Evolutionary conservation across 1,140 invertebrate genomes (phyloP).

Genomic region (Diploscapter pachys): DNA sequence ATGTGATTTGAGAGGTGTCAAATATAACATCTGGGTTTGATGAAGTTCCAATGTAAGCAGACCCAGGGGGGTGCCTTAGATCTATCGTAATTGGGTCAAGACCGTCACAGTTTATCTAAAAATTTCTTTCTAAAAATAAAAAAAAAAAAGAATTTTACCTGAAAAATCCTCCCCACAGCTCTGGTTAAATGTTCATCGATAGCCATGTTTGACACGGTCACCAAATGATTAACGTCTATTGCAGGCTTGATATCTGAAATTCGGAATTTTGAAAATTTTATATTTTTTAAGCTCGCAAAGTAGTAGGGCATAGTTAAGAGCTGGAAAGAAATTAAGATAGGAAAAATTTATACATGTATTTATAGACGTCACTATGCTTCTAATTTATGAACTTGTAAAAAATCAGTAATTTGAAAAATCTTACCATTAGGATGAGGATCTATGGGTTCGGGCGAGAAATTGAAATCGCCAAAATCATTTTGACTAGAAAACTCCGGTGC

Average conservation of each 20-base stretch:
- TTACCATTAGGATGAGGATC: too few relatives aligned
- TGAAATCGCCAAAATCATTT: not conserved
- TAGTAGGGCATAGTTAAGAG: too few relatives aligned
- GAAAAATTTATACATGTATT: too few relatives aligned
- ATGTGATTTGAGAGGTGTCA: constrained; percentile 9
- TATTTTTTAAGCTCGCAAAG: too few relatives aligned
- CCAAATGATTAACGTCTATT: constrained; percentile 30
- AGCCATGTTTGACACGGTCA: constrained; percentile 23
- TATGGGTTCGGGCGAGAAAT: not conserved
- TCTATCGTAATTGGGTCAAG: constrained; percentile 23
- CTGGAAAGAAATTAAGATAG: too few relatives aligned
- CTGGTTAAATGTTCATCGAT: constrained; percentile 27
- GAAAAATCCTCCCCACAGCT: constrained; percentile 24
- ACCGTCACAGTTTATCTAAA: constrained; percentile 31
- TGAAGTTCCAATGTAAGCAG: constrained; percentile 19
- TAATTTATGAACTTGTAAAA: too few relatives aligned
- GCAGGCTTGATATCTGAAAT: not conserved
- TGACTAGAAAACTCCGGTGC: too few relatives aligned
- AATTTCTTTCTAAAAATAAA: not conserved
- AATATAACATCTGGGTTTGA: constrained; percentile 21
- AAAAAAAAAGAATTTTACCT: not conserved
- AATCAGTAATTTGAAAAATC: too few relatives aligned
- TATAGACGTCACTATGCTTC: too few relatives aligned
- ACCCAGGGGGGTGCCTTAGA: constrained; percentile 26
- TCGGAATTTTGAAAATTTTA: too few relatives aligned